Base-by-base conservation (phyloP, 2,888 invertebrate species). In the Papilio elwesi region DNA sequence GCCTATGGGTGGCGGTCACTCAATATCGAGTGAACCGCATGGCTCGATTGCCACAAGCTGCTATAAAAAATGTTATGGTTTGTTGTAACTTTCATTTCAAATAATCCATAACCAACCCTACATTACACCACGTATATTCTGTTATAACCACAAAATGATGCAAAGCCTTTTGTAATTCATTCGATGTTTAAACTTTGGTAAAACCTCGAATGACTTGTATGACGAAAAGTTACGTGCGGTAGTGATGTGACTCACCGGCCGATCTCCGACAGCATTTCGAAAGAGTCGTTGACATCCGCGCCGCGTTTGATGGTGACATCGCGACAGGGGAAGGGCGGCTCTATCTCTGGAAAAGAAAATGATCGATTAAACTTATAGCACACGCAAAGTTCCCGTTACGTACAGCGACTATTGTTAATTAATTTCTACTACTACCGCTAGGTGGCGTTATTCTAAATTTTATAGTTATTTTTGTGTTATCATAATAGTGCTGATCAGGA, bases 181-280 rank as follows among this genome's bases (percentile, higher is more conserved):
- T 71, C 68, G 48, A 47, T 38, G 26, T 49, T 63, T 55, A 65
- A 59, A 71, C 9, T 43, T 66, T 26, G 57, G 64, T 57, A 70
- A 73, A 69, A 52, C 66, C 57, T 47, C 26, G 55, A 13, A 65
- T 51, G 52, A 64, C 63, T 16, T n/a, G 26, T 12, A 4, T 63
- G 38, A 68, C 66, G 43, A 51, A 66, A 68, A 55, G 26, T 55
- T 64, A 71, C 62, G 68, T 67, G 69, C 26, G 36, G n/a, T 15
- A 15, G 38, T 70, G 55, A 52, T 26, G 62, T 77, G 77, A 86
- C 94, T 95, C 93, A 98, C 98, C 98, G 96, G 88, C 99, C 99
- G 82, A 99, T 96, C 92, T 99, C 98, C 73, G 97, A 96, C 81
- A 97, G 95, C 88, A 99, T 95, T 83, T 97, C 97, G 87, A 97